Conservation (phyloP, 1,140 invertebrate species). For the Berghia stephanieae region DNA sequence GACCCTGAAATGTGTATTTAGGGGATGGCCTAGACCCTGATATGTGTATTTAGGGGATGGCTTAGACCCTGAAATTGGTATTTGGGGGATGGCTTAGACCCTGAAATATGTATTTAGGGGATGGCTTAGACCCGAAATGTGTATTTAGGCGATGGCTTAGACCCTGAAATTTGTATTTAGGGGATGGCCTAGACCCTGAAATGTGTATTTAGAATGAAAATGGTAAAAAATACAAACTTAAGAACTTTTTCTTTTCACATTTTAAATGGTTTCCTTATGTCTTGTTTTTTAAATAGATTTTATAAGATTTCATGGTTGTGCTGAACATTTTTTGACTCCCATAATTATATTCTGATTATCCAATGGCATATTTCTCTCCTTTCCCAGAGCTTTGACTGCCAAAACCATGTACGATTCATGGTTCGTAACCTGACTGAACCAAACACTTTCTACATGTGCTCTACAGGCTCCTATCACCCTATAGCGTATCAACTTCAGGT, state of each 20-base stretch:
- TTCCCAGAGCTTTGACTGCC: conserved; percentile 47
- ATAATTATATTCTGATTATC: no score
- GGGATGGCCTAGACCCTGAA: neutral
- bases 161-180: no score
- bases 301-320: neutral
- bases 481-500: conserved; percentile 43
- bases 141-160: no score
- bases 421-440: conserved; percentile 35
- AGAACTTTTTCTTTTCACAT: neutral
- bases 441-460: conserved; percentile 46
- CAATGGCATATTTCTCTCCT: neutral
- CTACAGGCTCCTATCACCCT: conserved; percentile 45
- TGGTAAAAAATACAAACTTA: neutral
- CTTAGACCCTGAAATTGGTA: no score
- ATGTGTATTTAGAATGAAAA: neutral
- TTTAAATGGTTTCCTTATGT: neutral
- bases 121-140: no score
- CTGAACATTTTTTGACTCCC: no score
- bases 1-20: no score
- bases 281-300: neutral
- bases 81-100: no score
- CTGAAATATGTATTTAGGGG: no score
- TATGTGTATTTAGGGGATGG: no score
- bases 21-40: no score
- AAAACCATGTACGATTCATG: conserved; percentile 48